Percentiles rank a stretch among this genome's conserved stretches.
phyloP scores from a whole-genome alignment of 1,140 invertebrate species.

The Yoshiicerus persimilis region DNA sequence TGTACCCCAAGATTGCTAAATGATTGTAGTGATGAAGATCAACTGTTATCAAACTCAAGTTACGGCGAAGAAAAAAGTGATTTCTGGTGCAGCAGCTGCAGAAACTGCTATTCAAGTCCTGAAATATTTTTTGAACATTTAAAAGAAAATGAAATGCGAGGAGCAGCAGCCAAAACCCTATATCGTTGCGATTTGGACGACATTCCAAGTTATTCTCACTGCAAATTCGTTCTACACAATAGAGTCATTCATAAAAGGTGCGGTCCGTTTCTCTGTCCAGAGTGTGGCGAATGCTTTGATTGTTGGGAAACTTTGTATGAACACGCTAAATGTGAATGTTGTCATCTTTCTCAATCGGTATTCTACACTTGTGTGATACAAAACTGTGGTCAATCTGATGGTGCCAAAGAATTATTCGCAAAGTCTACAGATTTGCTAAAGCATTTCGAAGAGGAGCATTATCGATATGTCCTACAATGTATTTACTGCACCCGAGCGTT shows the following conservation, averaged over 20 bases:
- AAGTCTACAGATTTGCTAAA: neutral
- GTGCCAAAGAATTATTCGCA: neutral
- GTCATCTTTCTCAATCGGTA: neutral
- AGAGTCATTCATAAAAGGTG: neutral
- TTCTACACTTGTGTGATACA: neutral
- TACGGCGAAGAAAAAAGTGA: neutral
- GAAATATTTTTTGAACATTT: neutral
- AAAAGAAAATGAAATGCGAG: neutral
- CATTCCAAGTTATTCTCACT: neutral
- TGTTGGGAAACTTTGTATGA: neutral
- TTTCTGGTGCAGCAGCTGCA: neutral
- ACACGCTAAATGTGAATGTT: neutral
- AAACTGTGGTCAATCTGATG: neutral
- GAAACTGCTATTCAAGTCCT: neutral
- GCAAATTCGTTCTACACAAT: neutral
- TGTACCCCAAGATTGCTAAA: neutral
- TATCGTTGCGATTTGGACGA: neutral
- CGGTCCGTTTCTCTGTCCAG: neutral
- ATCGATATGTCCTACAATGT: conserved; percentile 10
- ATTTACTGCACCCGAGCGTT: conserved; percentile 16
- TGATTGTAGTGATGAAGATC: neutral
- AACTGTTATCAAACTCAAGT: neutral
- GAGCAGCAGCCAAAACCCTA: neutral
- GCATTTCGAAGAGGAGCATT: conserved; percentile 25
- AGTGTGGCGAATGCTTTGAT: neutral